Evolutionary conservation across 2,888 invertebrate genomes (phyloP).

Genomic region (Rapana venosa): DNA sequence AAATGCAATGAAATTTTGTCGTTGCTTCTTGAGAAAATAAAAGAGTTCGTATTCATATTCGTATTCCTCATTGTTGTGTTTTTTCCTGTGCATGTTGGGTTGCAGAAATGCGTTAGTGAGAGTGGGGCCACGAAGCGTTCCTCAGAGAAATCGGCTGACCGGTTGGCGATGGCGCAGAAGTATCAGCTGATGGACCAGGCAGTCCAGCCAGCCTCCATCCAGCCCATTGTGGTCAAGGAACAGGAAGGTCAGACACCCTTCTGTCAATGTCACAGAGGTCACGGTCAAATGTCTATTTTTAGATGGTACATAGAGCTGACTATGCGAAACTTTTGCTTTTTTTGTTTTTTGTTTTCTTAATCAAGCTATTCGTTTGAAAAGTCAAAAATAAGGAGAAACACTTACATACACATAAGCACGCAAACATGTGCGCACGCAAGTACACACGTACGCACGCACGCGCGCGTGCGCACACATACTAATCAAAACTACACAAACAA

Average conservation of each 20-base stretch:
- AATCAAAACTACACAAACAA: too few relatives aligned
- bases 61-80: not conserved
- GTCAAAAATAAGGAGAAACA: too few relatives aligned
- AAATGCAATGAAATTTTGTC: too few relatives aligned
- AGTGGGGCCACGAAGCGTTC: constrained; percentile 63
- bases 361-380: too few relatives aligned
- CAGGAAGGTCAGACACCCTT: constrained; percentile 81
- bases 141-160: constrained; percentile 51
- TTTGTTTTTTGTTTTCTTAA: too few relatives aligned
- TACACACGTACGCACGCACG: not conserved
- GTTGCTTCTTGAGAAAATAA: too few relatives aligned
- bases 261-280: too few relatives aligned
- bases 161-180: constrained; percentile 76
- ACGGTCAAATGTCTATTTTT: too few relatives aligned
- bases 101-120: constrained; percentile 55
- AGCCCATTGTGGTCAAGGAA: constrained; percentile 86
- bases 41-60: too few relatives aligned
- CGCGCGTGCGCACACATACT: not conserved
- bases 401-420: too few relatives aligned
- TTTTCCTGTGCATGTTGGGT: not conserved
- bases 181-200: constrained; percentile 94
- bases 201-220: constrained; percentile 86
- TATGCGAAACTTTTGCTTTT: too few relatives aligned
- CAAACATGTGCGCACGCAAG: not conserved
- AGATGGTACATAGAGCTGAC: too few relatives aligned